Evolutionary conservation across 2,113 vertebrate genomes (phyloP).

Genomic region (Ellobius talpinus): DNA sequence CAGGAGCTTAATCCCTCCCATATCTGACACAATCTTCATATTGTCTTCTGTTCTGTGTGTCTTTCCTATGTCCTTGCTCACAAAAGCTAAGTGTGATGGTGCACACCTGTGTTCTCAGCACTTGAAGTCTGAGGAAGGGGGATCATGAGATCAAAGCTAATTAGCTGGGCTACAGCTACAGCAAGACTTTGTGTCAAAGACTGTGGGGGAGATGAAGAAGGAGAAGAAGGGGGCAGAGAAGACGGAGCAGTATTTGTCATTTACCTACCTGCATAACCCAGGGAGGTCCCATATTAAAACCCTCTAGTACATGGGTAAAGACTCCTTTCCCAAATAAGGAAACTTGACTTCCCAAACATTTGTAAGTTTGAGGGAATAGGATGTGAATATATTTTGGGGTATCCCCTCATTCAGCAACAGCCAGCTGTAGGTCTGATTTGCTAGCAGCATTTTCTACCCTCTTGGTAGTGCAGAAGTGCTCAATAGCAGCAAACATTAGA

Average conservation of each 20-base stretch:
- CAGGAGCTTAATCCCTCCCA: background rate
- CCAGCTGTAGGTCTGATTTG: background rate
- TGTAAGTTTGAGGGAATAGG: background rate
- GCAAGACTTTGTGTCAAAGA: background rate
- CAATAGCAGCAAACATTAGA: background rate
- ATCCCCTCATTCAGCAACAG: background rate
- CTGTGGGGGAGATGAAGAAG: background rate
- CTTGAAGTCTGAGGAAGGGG: background rate
- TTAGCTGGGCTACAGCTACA: background rate
- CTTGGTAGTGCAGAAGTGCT: background rate
- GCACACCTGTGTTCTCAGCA: fast-evolving
- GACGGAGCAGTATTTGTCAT: background rate
- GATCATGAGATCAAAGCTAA: background rate
- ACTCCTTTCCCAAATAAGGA: background rate
- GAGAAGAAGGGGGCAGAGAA: background rate
- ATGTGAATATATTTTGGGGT: background rate
- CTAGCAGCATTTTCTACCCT: background rate
- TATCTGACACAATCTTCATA: background rate
- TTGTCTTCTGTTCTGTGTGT: background rate
- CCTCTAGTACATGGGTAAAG: background rate
- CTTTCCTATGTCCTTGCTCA: background rate
- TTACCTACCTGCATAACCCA: background rate
- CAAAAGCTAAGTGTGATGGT: background rate
- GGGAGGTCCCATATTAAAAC: background rate
- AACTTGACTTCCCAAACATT: background rate